These are phyloP conservation scores for Bergia sp. DNA, from an alignment of 92 coral and sea anemone genomes.

Conservation along the genomic window DNA sequence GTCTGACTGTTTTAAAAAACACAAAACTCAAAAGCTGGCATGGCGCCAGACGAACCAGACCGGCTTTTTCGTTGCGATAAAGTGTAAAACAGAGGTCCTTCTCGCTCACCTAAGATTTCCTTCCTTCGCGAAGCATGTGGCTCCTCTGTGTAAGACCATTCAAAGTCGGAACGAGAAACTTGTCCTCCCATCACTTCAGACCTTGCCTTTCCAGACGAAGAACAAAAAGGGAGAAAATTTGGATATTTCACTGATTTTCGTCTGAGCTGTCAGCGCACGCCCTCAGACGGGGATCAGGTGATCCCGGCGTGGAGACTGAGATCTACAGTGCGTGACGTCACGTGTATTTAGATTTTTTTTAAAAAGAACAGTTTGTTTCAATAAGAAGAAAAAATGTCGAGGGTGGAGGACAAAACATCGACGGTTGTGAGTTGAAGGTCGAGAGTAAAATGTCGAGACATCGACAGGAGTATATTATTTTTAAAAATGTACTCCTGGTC, in stretches of 20 bases:
- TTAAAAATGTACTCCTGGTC: no score
- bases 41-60: background rate
- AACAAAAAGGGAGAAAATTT: background rate
- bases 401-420: no score
- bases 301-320: constrained; percentile 23
- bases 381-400: no score
- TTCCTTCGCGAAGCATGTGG: constrained; percentile 98
- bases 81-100: background rate
- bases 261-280: constrained; percentile 46
- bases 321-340: background rate
- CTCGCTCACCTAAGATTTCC: constrained; percentile 87
- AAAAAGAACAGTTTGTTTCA: no score
- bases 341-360: no score
- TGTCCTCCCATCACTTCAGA: constrained; percentile 83
- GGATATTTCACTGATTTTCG: background rate
- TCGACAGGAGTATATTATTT: no score
- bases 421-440: no score
- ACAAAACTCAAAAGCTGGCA: background rate
- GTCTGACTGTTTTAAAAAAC: background rate
- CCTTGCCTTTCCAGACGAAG: background rate
- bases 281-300: constrained; percentile 39
- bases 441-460: no score
- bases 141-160: constrained; percentile 97
- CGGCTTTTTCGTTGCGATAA: background rate
- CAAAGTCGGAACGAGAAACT: constrained; percentile 95